Evolutionary conservation across 35 echinoderm and acorn worm species (phyloP), one percentile per base, ranked within the genome.

Genomic region (Nesometra sesokonis): DNA sequence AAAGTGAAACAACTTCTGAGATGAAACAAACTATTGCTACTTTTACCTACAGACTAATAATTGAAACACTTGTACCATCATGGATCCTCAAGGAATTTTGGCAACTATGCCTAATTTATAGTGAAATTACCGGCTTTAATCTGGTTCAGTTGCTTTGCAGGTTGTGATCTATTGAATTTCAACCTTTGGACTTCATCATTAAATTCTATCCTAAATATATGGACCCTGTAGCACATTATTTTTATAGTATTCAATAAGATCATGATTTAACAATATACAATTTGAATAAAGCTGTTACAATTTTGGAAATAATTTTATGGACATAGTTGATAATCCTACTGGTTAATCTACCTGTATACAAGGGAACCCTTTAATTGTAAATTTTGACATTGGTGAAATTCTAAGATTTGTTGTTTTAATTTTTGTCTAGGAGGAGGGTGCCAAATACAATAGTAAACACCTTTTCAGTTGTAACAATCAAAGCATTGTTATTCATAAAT

Each of bases 391-490:
- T 23, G 47, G 29, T 17, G 32, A 17, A 29, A 77, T 77, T 46
- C 38, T 57, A 76, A 76, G n/a, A 23, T 17, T 85, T 86, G 33
- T 32, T 46, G 0, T 34, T 46, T 85, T 85, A 33, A 21, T 77
- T 46, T 29, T 34, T 19, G 17, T 76, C 32, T 86, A 35, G 52
- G 32, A 86, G 84, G 84, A 86, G 19, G 47, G n/a, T n/a, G n/a
- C n/a, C n/a, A n/a, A n/a, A n/a, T n/a, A n/a, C n/a, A n/a, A n/a
- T n/a, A n/a, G n/a, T n/a, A n/a, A n/a, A n/a, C n/a, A n/a, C n/a
- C n/a, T n/a, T n/a, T n/a, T n/a, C n/a, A n/a, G n/a, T n/a, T n/a
- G n/a, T n/a, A n/a, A n/a, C n/a, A n/a, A n/a, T n/a, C n/a, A n/a
- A n/a, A n/a, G n/a, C n/a, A n/a, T n/a, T n/a, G n/a, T n/a, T n/a